A percentile compares a stretch with the other conserved stretches of the same genome.
These are phyloP conservation scores for Nannoperca obscura DNA, from an alignment of 2,797 vertebrate genomes.

Conservation along the genomic window DNA sequence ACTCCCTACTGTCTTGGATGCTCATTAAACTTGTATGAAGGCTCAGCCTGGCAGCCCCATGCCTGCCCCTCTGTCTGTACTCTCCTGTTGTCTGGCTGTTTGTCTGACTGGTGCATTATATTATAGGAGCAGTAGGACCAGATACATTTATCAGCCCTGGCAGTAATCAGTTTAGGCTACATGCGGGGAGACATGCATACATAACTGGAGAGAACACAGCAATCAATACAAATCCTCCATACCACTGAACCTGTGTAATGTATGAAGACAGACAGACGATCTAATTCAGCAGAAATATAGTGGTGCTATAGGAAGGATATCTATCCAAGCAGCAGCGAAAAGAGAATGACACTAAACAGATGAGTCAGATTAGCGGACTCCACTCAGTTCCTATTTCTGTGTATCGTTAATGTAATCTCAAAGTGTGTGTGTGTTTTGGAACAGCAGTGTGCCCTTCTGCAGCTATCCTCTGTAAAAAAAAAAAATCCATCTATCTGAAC, in stretches of 20 bases:
- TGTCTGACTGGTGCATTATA: conserved; percentile 65
- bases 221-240: conserved; percentile 54
- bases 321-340: conserved; percentile 41
- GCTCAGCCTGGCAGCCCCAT: conserved; percentile 75
- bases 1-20: conserved; percentile 79
- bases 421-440: conserved; percentile 41
- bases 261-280: conserved; percentile 57
- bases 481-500: not conserved
- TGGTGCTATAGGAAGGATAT: conserved; percentile 44
- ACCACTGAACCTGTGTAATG: conserved; percentile 40
- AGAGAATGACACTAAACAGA: conserved; percentile 53
- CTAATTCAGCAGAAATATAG: conserved; percentile 53
- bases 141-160: conserved; percentile 61
- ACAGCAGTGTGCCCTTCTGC: not conserved
- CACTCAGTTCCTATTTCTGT: conserved; percentile 58
- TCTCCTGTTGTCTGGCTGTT: conserved; percentile 71
- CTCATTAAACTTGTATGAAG: conserved; percentile 88
- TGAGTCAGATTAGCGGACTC: conserved; percentile 66
- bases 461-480: not conserved
- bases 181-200: conserved; percentile 41
- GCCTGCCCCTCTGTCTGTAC: conserved; percentile 73
- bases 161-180: conserved; percentile 61
- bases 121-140: conserved; percentile 51
- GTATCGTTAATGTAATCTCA: conserved; percentile 56
- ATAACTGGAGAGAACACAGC: conserved; percentile 32